Conservation (phyloP, 2,797 vertebrate species). For the Hydrolagus colliei region DNA sequence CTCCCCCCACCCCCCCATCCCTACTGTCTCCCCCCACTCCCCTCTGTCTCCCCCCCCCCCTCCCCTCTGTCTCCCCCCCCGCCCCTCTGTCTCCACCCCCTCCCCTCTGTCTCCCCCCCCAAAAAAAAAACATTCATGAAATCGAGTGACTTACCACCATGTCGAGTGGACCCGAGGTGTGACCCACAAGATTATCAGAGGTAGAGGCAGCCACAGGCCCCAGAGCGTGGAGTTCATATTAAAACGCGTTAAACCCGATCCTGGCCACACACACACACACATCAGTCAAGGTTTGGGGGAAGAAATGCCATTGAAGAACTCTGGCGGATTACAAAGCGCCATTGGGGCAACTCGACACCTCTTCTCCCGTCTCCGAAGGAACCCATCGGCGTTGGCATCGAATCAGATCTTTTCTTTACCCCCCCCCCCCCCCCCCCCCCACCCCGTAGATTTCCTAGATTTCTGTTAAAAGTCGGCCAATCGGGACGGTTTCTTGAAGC, state of each 20-base stretch:
- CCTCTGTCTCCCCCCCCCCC: too few species aligned
- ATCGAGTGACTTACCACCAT: constrained; percentile 78
- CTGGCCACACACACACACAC: constrained; percentile 42
- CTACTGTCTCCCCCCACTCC: not conserved
- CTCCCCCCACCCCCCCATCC: not conserved
- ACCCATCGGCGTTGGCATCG: not conserved
- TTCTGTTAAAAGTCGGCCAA: not conserved
- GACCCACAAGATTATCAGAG: constrained; percentile 69
- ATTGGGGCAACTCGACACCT: not conserved
- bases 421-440: too few species aligned
- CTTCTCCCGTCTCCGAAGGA: not conserved
- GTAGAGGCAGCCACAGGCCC: constrained; percentile 77
- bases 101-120: not conserved
- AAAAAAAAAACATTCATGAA: not conserved
- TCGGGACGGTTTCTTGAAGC: too few species aligned
- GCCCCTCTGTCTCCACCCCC: not conserved
- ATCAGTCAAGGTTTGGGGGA: not conserved
- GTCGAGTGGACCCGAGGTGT: constrained; percentile 74
- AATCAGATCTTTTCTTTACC: too few species aligned
- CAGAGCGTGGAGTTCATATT: constrained; percentile 83
- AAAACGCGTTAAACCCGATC: constrained; percentile 52
- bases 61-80: not conserved
- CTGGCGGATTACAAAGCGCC: not conserved
- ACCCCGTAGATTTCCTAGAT: too few species aligned
- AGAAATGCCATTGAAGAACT: not conserved